Evolutionary conservation across 53 echinoderm and acorn worm genomes (phyloP).

Genomic region (Echinometra lucunter): DNA sequence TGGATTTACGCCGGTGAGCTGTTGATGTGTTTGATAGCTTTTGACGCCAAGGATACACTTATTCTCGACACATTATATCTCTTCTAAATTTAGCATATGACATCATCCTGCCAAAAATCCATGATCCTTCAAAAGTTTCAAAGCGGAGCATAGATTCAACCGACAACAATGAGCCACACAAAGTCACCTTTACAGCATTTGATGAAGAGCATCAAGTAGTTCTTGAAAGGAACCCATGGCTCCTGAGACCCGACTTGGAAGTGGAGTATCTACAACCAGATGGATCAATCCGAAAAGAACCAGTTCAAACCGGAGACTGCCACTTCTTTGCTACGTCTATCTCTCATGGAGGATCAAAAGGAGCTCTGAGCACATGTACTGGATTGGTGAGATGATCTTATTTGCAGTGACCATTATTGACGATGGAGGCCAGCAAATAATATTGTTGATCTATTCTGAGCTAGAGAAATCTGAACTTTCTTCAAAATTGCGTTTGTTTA

Average conservation of each 20-base stretch:
- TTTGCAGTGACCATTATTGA: not conserved
- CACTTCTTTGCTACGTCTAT: constrained; percentile 77
- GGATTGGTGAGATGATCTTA: constrained; percentile 82
- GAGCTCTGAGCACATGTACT: constrained; percentile 87
- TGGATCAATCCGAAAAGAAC: constrained; percentile 72
- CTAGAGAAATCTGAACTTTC: not conserved
- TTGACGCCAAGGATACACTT: no score
- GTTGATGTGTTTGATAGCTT: no score
- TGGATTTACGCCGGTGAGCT: no score
- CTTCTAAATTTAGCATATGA: constrained; percentile 39
- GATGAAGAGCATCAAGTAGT: constrained; percentile 68
- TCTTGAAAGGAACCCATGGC: constrained; percentile 78
- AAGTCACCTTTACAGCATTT: constrained; percentile 80
- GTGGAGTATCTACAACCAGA: constrained; percentile 77
- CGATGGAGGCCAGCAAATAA: no score
- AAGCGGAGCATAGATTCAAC: constrained; percentile 70
- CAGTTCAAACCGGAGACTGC: constrained; percentile 69
- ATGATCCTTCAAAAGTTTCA: constrained; percentile 23
- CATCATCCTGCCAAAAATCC: constrained; percentile 45
- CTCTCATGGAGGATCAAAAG: constrained; percentile 73
- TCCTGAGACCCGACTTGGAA: constrained; percentile 73
- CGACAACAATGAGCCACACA: constrained; percentile 62
- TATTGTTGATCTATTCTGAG: not conserved
- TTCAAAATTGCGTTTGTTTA: no score
- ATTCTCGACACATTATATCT: no score